Evolutionary conservation across 2,113 vertebrate species (phyloP).

Genomic region (Heterochromis multidens): DNA sequence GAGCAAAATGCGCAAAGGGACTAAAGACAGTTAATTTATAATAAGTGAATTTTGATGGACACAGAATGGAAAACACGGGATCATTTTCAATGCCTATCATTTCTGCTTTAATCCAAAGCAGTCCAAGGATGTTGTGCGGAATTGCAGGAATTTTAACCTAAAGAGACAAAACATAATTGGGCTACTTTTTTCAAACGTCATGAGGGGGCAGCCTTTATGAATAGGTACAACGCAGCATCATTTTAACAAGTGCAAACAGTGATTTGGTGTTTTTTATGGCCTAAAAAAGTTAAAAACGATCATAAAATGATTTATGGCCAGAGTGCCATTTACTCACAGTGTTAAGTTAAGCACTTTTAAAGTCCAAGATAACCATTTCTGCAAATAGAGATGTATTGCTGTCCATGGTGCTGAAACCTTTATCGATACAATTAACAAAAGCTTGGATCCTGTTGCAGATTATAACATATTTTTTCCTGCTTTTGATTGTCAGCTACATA

Average conservation of each 20-base stretch:
- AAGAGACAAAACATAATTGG: not conserved
- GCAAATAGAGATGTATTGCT: slow-evolving; percentile 9
- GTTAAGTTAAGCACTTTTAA: too few species aligned
- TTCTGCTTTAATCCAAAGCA: not conserved
- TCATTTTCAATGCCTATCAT: too few species aligned
- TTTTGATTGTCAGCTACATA: too few species aligned
- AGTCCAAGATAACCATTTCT: too few species aligned
- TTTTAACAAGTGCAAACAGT: not conserved
- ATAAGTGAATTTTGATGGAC: not conserved
- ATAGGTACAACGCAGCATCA: not conserved
- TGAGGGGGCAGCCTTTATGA: not conserved
- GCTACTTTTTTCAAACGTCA: not conserved
- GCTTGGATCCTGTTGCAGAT: too few species aligned
- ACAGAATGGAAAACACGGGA: too few species aligned
- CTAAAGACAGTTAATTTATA: not conserved
- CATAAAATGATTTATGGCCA: not conserved
- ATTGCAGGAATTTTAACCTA: not conserved
- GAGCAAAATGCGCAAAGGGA: not conserved
- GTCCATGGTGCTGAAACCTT: slow-evolving; percentile 70
- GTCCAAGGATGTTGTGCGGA: not conserved
- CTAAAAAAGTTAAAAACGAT: not conserved
- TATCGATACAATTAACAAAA: too few species aligned
- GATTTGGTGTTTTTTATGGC: not conserved
- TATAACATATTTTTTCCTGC: too few species aligned
- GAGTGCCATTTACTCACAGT: not conserved